Evolutionary conservation across 2,797 vertebrate genomes (phyloP).

Genomic region (Falco concolor): DNA sequence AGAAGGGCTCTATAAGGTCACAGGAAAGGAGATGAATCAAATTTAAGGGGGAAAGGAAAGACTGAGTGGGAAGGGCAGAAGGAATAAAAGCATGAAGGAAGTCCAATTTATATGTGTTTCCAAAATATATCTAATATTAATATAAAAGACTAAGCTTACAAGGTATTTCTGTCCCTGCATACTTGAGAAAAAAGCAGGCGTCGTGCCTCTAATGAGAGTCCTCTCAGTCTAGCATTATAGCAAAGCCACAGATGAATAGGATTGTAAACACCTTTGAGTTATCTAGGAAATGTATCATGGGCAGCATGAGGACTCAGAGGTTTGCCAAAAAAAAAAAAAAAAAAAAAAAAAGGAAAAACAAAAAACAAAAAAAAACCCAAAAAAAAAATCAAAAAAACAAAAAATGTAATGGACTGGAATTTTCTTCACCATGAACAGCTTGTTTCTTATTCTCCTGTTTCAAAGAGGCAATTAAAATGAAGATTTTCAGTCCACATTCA

Average conservation of each 20-base stretch:
- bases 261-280: neutral
- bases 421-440: neutral
- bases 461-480: neutral
- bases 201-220: neutral
- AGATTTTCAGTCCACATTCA: neutral
- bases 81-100: neutral
- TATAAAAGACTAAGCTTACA: neutral
- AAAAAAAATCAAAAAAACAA: neutral
- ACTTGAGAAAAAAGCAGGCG: neutral
- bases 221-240: neutral
- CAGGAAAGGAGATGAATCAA: neutral
- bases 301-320: neutral
- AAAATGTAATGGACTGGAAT: neutral
- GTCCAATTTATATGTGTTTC: neutral
- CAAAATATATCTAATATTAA: neutral
- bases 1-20: neutral
- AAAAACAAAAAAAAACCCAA: no score
- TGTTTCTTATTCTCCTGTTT: neutral
- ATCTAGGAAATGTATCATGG: neutral
- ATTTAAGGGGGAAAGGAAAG: neutral
- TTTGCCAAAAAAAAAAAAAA: neutral
- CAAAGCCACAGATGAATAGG: neutral
- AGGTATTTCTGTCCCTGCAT: neutral
- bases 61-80: neutral
- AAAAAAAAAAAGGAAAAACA: neutral